phyloP scores from a whole-genome alignment of 2,113 vertebrate species.

The Amblyopsis rosae region DNA sequence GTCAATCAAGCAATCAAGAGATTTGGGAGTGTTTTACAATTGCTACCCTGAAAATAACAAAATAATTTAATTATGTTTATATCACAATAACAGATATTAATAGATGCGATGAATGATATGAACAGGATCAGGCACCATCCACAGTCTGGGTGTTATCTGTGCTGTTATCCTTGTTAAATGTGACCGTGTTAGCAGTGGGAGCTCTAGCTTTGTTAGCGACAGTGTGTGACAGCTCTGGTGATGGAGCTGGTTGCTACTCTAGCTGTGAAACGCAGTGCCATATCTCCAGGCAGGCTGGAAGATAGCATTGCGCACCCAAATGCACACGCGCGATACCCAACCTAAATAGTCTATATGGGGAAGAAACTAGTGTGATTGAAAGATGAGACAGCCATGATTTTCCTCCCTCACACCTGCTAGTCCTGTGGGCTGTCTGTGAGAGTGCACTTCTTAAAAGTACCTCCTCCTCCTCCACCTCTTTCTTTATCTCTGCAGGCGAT shows the following conservation, averaged over 20 bases:
- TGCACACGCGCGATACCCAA: slow-evolving; percentile 1
- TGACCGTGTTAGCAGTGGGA: slow-evolving; percentile 65
- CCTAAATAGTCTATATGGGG: slow-evolving; percentile 41
- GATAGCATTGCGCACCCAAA: slow-evolving; percentile 45
- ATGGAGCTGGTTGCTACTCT: slow-evolving; percentile 68
- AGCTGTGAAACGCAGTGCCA: slow-evolving; percentile 68
- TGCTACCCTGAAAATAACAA: too few species aligned
- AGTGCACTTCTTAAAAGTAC: slow-evolving; percentile 48
- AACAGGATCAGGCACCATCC: slow-evolving; percentile 41
- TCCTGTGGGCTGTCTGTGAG: slow-evolving; percentile 57
- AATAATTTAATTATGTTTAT: not conserved
- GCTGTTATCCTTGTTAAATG: slow-evolving; percentile 68
- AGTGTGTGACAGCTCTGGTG: slow-evolving; percentile 63
- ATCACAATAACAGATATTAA: not conserved
- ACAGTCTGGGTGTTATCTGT: slow-evolving; percentile 47
- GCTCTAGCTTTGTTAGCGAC: slow-evolving; percentile 65
- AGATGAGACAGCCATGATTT: slow-evolving; percentile 52
- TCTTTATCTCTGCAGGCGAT: slow-evolving; percentile 59
- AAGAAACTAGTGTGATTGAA: slow-evolving; percentile 49
- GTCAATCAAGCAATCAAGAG: too few species aligned
- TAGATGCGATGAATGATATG: slow-evolving; percentile 1
- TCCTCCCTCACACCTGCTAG: slow-evolving; percentile 55
- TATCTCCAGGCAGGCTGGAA: slow-evolving; percentile 67
- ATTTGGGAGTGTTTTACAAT: too few species aligned
- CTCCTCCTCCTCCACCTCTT: slow-evolving; percentile 49